phyloP scores from a whole-genome alignment of 2,888 invertebrate genomes.

The Rapana venosa region DNA sequence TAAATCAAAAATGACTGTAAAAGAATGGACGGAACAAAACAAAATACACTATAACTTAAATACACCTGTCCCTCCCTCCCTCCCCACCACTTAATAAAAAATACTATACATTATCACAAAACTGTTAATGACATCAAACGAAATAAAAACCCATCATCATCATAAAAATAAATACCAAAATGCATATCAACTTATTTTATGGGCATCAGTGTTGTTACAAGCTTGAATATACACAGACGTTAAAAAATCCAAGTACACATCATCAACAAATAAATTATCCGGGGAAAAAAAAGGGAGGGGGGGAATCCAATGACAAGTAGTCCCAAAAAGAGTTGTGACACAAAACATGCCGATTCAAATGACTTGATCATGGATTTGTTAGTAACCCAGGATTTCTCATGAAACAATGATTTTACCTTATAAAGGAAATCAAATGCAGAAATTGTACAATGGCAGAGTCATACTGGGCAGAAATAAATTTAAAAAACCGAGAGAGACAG shows the following conservation, averaged over 20 bases:
- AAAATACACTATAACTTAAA: background rate
- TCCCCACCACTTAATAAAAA: background rate
- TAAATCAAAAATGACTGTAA: background rate
- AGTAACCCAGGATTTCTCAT: background rate
- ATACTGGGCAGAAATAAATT: background rate
- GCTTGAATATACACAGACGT: background rate
- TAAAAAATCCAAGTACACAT: background rate
- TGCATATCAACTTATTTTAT: background rate
- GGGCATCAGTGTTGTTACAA: background rate
- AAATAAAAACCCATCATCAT: background rate
- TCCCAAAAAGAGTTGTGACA: background rate
- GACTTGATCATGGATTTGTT: background rate
- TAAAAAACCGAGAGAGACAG: background rate
- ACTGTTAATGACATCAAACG: background rate
- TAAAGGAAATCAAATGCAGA: background rate
- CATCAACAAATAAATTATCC: background rate
- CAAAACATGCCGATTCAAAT: background rate
- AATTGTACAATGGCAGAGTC: background rate
- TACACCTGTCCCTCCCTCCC: too few relatives aligned
- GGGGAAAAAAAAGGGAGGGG: background rate
- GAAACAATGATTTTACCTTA: background rate
- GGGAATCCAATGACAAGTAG: background rate
- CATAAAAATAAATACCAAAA: background rate
- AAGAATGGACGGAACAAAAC: constrained; percentile 25
- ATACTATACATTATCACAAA: background rate